Evolutionary conservation across 2,888 invertebrate species (phyloP), one percentile per base, ranked within the genome.

Genomic region (Ypsolopha scabrella): DNA sequence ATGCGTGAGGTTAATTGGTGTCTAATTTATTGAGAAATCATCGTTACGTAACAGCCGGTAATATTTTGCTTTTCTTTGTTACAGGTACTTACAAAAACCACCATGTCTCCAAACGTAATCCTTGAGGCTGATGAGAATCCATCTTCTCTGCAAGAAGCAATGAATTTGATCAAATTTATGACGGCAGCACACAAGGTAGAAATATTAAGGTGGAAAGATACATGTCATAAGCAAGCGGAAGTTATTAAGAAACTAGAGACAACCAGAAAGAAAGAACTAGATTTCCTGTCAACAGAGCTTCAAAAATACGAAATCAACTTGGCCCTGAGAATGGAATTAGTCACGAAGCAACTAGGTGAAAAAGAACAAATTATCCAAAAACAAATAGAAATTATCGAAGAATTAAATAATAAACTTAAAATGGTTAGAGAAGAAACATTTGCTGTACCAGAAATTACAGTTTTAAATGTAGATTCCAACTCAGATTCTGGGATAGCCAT

Each of bases 401-500:
- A 80, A 53, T 58, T 86, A n/a, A 77, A 65, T 34, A 72, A 68
- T 54, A 75, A 80, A 60, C 54, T 82, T 10, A 72, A 57, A 52
- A 13, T 58, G 10, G 66, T 70, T n/a, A n/a, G n/a, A n/a, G n/a
- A n/a, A 55, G 72, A 67, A 44, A 64, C 68, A 36, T 66, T 67
- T 52, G 63, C 59, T 52, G 59, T 75, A 39, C 85, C 86, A 41
- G 76, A 80, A 64, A 80, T 85, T 53, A 69, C 67, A 54, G 64
- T 79, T 35, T 52, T 2, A 36, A 52, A 52, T 41, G 64, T 75
- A 2, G 86, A 86, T 67, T 85, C 86, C 1, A 86, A 86, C 68
- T 86, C 86, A 52, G 86, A 86, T 57, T 86, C 86, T 24, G 86
- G 86, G 48, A 67, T 86, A 43, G 86, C 75, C 14, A 68, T 86